phyloP scores from a whole-genome alignment of 2,888 invertebrate species.

The Drosophila lutescens region DNA sequence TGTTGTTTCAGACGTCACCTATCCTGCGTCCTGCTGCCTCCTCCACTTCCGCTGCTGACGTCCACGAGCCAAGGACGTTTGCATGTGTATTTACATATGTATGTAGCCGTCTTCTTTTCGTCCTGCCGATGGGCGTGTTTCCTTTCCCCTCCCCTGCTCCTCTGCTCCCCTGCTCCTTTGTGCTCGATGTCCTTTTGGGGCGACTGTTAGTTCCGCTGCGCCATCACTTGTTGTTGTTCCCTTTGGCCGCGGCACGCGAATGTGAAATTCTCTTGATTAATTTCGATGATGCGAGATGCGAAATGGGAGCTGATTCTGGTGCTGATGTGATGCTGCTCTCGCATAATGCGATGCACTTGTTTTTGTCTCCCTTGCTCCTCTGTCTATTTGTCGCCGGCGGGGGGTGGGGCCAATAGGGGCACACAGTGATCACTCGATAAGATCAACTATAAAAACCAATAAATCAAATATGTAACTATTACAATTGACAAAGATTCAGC shows the following conservation, averaged over 20 bases:
- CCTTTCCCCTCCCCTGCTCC: background rate
- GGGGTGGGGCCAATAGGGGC: background rate
- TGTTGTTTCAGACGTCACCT: conserved; percentile 27
- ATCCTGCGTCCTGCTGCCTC: conserved; percentile 18
- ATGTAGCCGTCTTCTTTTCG: conserved; percentile 1
- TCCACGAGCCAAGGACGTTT: conserved; percentile 43
- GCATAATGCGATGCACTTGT: conserved; percentile 31
- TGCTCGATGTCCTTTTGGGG: conserved; percentile 19
- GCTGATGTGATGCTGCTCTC: conserved; percentile 19
- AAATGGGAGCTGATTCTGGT: conserved; percentile 6
- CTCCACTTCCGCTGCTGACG: conserved; percentile 33
- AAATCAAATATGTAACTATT: background rate
- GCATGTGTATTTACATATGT: conserved; percentile 14
- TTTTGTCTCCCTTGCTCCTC: conserved; percentile 3
- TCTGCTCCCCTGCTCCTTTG: conserved; percentile 4
- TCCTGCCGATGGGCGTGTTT: conserved; percentile 32
- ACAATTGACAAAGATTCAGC: too few species aligned
- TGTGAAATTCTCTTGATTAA: conserved; percentile 31
- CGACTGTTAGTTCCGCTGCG: conserved; percentile 13
- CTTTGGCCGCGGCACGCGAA: conserved; percentile 22
- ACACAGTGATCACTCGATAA: background rate
- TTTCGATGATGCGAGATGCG: conserved; percentile 18
- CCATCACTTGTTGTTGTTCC: conserved; percentile 33
- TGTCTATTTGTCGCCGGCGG: conserved; percentile 11
- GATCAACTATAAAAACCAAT: background rate